A percentile compares a stretch with the other conserved stretches of the same genome.
Evolutionary conservation across 2,797 vertebrate species (phyloP).

Genomic region (Mycteria americana): DNA sequence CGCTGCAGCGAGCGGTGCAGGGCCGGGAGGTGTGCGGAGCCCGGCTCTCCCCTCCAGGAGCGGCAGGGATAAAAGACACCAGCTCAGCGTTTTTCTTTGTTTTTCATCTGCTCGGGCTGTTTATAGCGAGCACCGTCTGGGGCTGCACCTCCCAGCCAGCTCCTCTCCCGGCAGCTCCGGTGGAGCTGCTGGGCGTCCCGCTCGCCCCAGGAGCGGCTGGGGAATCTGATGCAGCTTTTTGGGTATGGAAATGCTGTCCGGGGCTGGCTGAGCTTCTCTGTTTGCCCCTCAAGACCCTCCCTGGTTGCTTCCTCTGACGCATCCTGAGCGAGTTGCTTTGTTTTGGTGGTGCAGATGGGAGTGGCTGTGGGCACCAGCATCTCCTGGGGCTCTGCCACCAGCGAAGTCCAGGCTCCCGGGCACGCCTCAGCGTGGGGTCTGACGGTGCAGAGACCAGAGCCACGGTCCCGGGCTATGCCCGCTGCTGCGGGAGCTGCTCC

Average conservation of each 20-base stretch:
- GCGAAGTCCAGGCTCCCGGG: background rate
- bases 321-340: slow-evolving; percentile 8
- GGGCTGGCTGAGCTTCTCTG: background rate
- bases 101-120: slow-evolving; percentile 42
- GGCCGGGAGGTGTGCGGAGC: background rate
- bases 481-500: background rate
- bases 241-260: background rate
- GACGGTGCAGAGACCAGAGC: background rate
- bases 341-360: slow-evolving; percentile 36
- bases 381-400: background rate
- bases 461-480: background rate
- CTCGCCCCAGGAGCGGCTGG: background rate
- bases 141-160: background rate
- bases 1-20: background rate
- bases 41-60: background rate
- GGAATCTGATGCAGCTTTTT: fast-evolving
- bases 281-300: background rate
- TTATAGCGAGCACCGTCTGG: background rate
- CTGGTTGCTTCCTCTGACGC: background rate
- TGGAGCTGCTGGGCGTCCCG: background rate
- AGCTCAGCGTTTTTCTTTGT: slow-evolving; percentile 67
- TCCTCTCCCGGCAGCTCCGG: background rate
- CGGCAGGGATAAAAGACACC: slow-evolving; percentile 22
- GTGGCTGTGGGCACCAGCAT: slow-evolving; percentile 18
- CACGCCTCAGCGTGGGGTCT: background rate